A percentile compares a stretch with the other conserved stretches of the same genome.
Evolutionary conservation across 2,888 invertebrate genomes (phyloP).

Genomic region (Aphidoletes aphidimyza): DNA sequence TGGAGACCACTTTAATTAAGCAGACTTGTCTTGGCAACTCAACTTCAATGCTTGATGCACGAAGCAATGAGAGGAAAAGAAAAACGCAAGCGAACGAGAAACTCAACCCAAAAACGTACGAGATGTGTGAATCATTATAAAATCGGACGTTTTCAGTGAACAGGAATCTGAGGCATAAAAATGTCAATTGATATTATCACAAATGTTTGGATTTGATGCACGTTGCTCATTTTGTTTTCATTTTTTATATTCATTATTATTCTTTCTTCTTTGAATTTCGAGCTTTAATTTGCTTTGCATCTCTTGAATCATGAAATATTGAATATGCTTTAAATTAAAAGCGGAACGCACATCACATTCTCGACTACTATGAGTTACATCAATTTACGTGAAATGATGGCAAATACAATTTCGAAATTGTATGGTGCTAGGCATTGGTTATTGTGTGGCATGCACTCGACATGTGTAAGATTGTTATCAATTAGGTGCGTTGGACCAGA

Average conservation of each 20-base stretch:
- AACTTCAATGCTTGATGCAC: too few relatives aligned
- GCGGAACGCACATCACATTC: too few relatives aligned
- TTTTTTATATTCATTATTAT: background rate
- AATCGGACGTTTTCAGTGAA: conserved; percentile 14
- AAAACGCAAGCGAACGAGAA: too few relatives aligned
- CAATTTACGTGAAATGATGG: background rate
- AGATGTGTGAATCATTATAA: conserved; percentile 13
- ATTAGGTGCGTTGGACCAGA: background rate
- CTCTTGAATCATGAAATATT: background rate
- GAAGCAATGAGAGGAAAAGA: background rate
- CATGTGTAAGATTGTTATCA: conserved; percentile 19
- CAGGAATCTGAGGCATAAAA: background rate
- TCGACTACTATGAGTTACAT: background rate
- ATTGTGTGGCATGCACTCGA: background rate
- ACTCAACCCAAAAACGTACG: background rate
- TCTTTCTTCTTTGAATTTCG: background rate
- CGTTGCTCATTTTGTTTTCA: background rate
- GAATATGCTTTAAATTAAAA: background rate
- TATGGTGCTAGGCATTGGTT: background rate
- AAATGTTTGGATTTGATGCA: background rate
- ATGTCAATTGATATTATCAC: background rate
- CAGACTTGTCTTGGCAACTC: too few relatives aligned
- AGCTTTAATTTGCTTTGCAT: background rate
- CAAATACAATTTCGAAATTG: background rate
- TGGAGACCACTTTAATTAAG: background rate